A percentile compares a stretch with the other conserved stretches of the same genome.
Conservation (phyloP, 2,888 invertebrate genomes). For the Agelastica alni region DNA sequence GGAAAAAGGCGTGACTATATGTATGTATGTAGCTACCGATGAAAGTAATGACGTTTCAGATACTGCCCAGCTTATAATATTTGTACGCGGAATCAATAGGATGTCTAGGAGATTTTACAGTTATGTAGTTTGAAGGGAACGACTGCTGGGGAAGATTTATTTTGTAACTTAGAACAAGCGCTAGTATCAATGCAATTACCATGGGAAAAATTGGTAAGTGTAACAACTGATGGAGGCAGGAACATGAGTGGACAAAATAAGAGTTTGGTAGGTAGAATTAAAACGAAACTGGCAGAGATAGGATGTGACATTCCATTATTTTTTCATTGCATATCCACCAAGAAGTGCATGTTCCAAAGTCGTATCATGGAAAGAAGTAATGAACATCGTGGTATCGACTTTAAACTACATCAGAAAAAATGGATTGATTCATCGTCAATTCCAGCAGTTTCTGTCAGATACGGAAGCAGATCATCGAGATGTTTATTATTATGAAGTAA, state of each 20-base stretch:
- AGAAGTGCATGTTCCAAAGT: neutral
- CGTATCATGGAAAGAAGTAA: too few species aligned
- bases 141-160: neutral
- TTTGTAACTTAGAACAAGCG: neutral
- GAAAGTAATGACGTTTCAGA: too few species aligned
- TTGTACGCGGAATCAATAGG: too few species aligned
- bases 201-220: neutral
- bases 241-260: constrained; percentile 4
- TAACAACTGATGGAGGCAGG: constrained; percentile 1
- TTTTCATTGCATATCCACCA: too few species aligned
- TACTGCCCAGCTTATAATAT: too few species aligned
- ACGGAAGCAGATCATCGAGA: constrained; percentile 34
- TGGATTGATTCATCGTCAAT: constrained; percentile 21
- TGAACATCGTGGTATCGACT: neutral
- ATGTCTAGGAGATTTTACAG: too few species aligned
- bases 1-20: too few species aligned
- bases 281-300: too few species aligned
- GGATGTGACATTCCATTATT: too few species aligned
- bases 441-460: constrained; percentile 31
- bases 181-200: neutral
- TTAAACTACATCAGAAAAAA: neutral
- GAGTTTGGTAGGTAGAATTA: neutral
- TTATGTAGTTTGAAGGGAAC: too few species aligned
- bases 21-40: too few species aligned
- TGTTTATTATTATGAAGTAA: constrained; percentile 32